A percentile compares a stretch with the other conserved stretches of the same genome.
Evolutionary conservation across 1,140 invertebrate species (phyloP).

Genomic region (Sycophaga agraensis): DNA sequence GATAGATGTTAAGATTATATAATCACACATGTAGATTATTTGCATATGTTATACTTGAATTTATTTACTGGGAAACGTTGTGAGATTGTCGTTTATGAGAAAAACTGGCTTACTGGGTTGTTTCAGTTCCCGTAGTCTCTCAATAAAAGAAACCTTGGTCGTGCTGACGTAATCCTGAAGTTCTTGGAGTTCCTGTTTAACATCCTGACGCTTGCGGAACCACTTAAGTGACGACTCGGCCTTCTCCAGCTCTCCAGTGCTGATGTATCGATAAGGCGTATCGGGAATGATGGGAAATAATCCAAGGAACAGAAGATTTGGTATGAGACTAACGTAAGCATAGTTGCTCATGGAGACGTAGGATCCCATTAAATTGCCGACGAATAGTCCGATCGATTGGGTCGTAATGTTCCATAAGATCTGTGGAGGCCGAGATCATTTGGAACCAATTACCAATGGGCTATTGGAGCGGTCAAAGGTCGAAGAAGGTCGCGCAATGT

Average conservation of each 20-base stretch:
- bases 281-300: conserved; percentile 59
- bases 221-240: conserved; percentile 51
- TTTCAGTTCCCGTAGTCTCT: conserved; percentile 40
- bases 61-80: not conserved
- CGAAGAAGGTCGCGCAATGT: too few relatives aligned
- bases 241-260: conserved; percentile 37
- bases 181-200: conserved; percentile 47
- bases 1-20: too few relatives aligned
- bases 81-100: too few relatives aligned
- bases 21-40: too few relatives aligned
- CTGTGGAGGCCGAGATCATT: conserved; percentile 38
- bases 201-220: conserved; percentile 43
- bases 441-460: not conserved
- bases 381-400: conserved; percentile 48
- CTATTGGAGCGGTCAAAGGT: conserved; percentile 2
- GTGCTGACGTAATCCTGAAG: conserved; percentile 45
- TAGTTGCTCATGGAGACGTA: conserved; percentile 48
- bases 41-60: too few relatives aligned
- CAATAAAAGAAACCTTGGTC: conserved; percentile 33
- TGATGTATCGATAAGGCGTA: conserved; percentile 56
- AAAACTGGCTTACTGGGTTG: conserved; percentile 7
- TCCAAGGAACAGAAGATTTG: conserved; percentile 55
- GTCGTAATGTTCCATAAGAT: conserved; percentile 61
- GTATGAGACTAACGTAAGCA: conserved; percentile 44
- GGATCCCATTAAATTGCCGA: conserved; percentile 51